Conservation (phyloP, 2,888 invertebrate genomes). For the Leucozona laternaria region DNA sequence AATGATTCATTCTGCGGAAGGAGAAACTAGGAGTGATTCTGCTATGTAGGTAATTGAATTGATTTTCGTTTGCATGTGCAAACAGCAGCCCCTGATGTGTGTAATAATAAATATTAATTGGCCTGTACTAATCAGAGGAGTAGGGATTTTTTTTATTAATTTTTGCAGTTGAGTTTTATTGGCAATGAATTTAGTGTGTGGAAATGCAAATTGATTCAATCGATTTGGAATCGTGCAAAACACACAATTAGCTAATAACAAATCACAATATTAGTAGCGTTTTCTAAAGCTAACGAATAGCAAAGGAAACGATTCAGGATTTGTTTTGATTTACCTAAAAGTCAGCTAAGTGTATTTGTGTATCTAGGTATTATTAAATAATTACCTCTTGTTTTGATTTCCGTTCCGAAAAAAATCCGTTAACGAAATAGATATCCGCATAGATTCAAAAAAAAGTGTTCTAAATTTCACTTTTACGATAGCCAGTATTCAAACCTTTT, state of each 20-base stretch:
- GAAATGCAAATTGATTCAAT: not conserved
- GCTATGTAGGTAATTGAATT: constrained; percentile 51
- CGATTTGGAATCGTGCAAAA: not conserved
- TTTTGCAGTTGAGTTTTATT: not conserved
- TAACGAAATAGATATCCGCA: too few relatives aligned
- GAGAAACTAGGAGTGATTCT: constrained; percentile 49
- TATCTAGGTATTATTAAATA: not conserved
- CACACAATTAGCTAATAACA: too few relatives aligned
- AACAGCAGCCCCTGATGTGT: not conserved
- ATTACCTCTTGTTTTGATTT: not conserved
- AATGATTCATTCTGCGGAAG: not conserved
- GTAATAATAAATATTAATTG: not conserved
- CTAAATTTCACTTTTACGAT: too few relatives aligned
- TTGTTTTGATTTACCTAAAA: not conserved
- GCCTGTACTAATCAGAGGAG: not conserved
- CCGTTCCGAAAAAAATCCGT: too few relatives aligned
- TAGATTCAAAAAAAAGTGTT: too few relatives aligned
- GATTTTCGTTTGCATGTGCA: constrained; percentile 43
- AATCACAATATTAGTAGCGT: too few relatives aligned
- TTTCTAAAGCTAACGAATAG: not conserved
- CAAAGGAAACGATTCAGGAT: not conserved
- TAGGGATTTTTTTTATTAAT: not conserved
- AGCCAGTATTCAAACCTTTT: too few relatives aligned
- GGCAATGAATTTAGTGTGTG: not conserved
- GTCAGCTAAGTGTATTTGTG: not conserved